Percentiles rank a stretch among this genome's conserved stretches.
phyloP scores from a whole-genome alignment of 2,797 vertebrate species.

The Carcharodon carcharias region DNA sequence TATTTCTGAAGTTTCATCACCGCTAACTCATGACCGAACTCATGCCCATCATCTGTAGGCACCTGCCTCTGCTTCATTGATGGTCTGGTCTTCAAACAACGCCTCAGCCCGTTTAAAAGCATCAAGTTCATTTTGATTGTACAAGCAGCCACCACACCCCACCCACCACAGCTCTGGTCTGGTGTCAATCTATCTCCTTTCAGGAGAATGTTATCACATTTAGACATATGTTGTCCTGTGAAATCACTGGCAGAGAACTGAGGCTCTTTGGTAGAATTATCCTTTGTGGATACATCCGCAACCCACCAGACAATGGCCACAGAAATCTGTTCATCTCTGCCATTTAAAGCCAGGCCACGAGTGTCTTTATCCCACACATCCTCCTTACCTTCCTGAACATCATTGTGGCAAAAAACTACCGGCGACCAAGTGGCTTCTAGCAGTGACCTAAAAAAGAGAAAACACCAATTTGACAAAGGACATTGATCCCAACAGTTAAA shows the following conservation, averaged over 20 bases:
- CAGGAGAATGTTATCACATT: too few species aligned
- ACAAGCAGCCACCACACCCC: neutral
- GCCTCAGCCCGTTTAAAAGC: neutral
- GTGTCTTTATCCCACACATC: neutral
- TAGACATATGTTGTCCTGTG: neutral
- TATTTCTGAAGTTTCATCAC: neutral
- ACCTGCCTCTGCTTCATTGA: neutral
- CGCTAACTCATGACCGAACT: neutral
- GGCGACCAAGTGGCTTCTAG: constrained; percentile 74
- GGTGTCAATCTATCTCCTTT: neutral
- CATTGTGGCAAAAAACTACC: constrained; percentile 92
- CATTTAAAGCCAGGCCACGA: neutral
- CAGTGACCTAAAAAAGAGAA: constrained; percentile 56
- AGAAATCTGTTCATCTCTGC: neutral
- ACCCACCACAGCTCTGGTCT: neutral
- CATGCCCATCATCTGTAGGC: neutral
- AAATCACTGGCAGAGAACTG: neutral
- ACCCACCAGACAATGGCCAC: neutral
- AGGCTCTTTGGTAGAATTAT: neutral
- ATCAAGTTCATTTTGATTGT: neutral
- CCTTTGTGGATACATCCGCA: neutral
- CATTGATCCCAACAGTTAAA: neutral
- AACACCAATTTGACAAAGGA: neutral
- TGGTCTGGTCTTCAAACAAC: neutral
- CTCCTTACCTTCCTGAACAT: constrained; percentile 83